Evolutionary conservation across 2,113 vertebrate species (phyloP).

Genomic region (Merops nubicus): DNA sequence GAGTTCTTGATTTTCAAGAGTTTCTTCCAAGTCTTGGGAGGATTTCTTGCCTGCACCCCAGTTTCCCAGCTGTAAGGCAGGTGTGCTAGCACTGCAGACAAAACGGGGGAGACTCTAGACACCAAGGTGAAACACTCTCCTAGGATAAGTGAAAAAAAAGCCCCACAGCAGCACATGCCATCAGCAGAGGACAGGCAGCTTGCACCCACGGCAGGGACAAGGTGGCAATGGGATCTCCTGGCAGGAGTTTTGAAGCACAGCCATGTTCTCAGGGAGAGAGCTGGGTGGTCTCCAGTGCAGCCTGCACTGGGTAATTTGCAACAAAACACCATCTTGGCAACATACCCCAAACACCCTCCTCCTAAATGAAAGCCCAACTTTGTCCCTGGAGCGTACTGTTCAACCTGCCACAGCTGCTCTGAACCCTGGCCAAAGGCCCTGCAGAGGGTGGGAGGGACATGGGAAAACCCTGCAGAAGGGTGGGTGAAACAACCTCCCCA

Average conservation of each 20-base stretch:
- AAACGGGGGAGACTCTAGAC: neutral
- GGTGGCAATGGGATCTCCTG: neutral
- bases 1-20: neutral
- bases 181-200: neutral
- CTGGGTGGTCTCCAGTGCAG: conserved; percentile 49
- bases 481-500: neutral
- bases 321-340: conserved; percentile 39
- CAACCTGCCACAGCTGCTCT: conserved; percentile 20
- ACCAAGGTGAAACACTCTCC: neutral
- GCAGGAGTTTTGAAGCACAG: neutral
- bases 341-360: conserved; percentile 12
- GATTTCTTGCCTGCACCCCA: neutral
- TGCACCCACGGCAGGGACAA: neutral
- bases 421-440: conserved; percentile 12
- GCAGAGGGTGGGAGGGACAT: neutral
- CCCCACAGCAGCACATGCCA: neutral
- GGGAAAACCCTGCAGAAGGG: conserved; percentile 15
- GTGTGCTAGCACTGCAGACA: neutral
- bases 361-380: neutral
- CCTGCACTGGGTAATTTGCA: conserved; percentile 1
- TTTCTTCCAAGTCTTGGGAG: neutral
- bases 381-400: neutral
- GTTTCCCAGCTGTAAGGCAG: neutral
- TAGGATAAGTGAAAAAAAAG: neutral
- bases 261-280: neutral